A percentile compares a stretch with the other conserved stretches of the same genome.
Evolutionary conservation across 2,113 vertebrate genomes (phyloP).

Genomic region (Muntiacus muntjak): DNA sequence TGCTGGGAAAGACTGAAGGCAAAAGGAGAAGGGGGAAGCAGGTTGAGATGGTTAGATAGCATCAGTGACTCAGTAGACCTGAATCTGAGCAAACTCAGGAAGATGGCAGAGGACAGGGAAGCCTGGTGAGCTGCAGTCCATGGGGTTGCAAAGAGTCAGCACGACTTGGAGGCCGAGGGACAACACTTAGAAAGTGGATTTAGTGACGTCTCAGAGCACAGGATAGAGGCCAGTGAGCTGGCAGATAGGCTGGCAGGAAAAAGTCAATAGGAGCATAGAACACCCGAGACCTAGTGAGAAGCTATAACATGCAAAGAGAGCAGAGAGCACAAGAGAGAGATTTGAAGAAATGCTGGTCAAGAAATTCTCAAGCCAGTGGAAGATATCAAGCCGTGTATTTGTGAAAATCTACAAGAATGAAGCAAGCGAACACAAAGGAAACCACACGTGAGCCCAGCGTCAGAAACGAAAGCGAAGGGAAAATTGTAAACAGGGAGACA

Average conservation of each 20-base stretch:
- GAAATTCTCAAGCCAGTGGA: neutral
- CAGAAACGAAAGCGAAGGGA: neutral
- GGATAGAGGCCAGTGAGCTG: fast-evolving
- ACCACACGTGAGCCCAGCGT: neutral
- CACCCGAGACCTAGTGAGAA: neutral
- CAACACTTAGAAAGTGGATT: too few species aligned
- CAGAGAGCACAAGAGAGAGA: neutral
- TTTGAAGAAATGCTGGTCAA: neutral
- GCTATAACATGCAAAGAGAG: neutral
- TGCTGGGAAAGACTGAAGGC: neutral
- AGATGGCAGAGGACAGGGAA: neutral
- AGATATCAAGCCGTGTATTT: neutral
- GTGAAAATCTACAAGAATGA: neutral
- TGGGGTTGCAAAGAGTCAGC: neutral
- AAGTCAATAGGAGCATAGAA: neutral
- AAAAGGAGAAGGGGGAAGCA: neutral
- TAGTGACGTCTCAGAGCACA: neutral
- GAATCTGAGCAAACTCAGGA: neutral
- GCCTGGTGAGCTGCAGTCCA: neutral
- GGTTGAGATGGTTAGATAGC: neutral
- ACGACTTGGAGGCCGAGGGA: fast-evolving
- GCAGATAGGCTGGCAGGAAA: neutral
- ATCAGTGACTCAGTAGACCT: neutral
- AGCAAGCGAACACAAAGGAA: neutral
- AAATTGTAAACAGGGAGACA: too few species aligned